phyloP scores from a whole-genome alignment of 2,888 invertebrate genomes.

The Seira sanloemensis region DNA sequence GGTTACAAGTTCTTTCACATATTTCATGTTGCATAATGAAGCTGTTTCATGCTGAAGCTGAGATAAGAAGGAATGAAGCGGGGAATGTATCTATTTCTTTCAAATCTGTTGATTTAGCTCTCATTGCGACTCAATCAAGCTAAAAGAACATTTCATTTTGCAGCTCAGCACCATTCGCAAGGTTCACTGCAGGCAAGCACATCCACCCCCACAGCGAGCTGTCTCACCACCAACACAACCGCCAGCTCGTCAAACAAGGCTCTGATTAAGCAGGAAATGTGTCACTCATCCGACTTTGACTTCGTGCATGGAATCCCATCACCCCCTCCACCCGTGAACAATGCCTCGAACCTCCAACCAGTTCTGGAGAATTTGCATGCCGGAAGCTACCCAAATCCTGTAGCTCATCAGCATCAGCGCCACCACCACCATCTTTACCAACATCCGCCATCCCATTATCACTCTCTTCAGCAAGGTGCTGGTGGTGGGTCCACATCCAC shows the following conservation, averaged over 20 bases:
- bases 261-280: constrained; percentile 65
- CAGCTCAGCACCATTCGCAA: too few relatives aligned
- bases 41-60: too few relatives aligned
- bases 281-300: constrained; percentile 57
- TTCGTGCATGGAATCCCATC: constrained; percentile 61
- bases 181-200: too few relatives aligned
- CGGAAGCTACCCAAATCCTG: constrained; percentile 63
- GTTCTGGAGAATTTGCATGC: constrained; percentile 32
- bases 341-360: constrained; percentile 58
- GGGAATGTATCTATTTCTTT: too few relatives aligned
- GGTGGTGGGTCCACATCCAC: too few relatives aligned
- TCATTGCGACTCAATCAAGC: too few relatives aligned
- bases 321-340: constrained; percentile 40
- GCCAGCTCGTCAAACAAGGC: constrained; percentile 26
- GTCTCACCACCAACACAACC: constrained; percentile 33
- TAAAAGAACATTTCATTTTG: too few relatives aligned
- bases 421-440: constrained; percentile 60
- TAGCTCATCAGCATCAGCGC: constrained; percentile 51
- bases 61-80: too few relatives aligned
- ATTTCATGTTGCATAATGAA: too few relatives aligned
- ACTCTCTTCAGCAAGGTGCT: constrained; percentile 42
- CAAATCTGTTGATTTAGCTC: too few relatives aligned
- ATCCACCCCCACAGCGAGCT: too few relatives aligned
- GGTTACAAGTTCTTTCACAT: too few relatives aligned
- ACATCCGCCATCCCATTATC: constrained; percentile 49